Evolutionary conservation across 2,888 invertebrate species (phyloP), one percentile per base, ranked within the genome.

Genomic region (Cotesia congregata): DNA sequence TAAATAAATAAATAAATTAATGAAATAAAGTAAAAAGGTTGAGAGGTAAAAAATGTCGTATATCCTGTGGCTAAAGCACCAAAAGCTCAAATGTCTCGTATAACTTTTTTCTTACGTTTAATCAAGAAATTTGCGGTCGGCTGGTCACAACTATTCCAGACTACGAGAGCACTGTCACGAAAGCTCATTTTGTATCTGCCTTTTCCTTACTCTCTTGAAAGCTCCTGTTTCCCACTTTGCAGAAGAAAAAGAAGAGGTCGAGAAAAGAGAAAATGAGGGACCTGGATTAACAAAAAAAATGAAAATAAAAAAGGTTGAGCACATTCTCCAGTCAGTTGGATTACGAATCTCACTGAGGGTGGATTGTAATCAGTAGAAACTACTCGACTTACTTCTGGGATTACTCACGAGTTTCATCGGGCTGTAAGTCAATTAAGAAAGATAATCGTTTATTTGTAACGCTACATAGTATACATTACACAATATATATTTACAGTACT

Each of bases 101-200:
- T 67, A 72, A 64, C 76, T 72, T 83, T 82, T 87, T 87, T 87
- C 86, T 85, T 85, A 84, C 84, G 85, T 88, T 89, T 89, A 89
- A 89, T 89, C 89, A 89, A 88, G 88, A 87, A 87, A 87, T 88
- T 89, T 87, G 86, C 86, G 88, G 88, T 87, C 84, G 87, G 83
- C 85, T 87, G 83, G 81, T 70, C 82, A n/a, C 71, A 70, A 59
- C 71, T 77, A 77, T 77, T 77, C 74, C 61, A 74, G 74, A 74
- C 70, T 67, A 77, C 65, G 60, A 68, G 75, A 38, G 41, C 39
- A 67, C 15, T 73, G 73, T 77, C 76, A 65, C 65, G 68, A 77
- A 71, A 71, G 65, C 74, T 60, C 71, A 74, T 77, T 77, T 74
- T 71, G 69, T 77, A 77, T 69, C 77, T 77, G 64, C 17, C 60